A percentile compares a stretch with the other conserved stretches of the same genome.
Evolutionary conservation across 2,888 invertebrate species (phyloP).

Genomic region (Diploptera punctata): DNA sequence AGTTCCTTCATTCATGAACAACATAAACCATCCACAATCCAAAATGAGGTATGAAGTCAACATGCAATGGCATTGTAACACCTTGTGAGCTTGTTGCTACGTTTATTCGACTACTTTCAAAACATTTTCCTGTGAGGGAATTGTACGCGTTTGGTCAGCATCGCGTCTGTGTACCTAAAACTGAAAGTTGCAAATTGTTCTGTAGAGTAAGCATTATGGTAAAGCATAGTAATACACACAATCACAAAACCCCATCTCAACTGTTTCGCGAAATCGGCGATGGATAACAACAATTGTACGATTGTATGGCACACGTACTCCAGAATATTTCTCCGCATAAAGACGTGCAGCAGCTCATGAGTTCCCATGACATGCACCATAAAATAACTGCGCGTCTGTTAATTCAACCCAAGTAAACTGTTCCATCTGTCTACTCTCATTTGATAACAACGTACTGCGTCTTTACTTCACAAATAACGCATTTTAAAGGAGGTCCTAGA

Average conservation of each 20-base stretch:
- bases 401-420: neutral
- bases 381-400: neutral
- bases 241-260: neutral
- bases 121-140: neutral
- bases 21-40: neutral
- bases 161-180: too few relatives aligned
- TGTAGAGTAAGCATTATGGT: neutral
- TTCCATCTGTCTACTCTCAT: neutral
- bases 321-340: neutral
- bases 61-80: too few relatives aligned
- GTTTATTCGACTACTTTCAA: neutral
- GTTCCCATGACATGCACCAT: neutral
- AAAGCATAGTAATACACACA: neutral
- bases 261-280: neutral
- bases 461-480: too few relatives aligned
- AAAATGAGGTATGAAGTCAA: neutral
- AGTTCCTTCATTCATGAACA: neutral
- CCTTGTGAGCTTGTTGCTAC: neutral
- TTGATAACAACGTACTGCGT: too few relatives aligned
- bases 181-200: too few relatives aligned
- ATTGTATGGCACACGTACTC: neutral
- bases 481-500: too few relatives aligned
- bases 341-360: neutral
- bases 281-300: neutral
- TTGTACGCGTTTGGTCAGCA: too few relatives aligned